Evolutionary conservation across 2,888 invertebrate species (phyloP).

Genomic region (Leptinotarsa haldemani): DNA sequence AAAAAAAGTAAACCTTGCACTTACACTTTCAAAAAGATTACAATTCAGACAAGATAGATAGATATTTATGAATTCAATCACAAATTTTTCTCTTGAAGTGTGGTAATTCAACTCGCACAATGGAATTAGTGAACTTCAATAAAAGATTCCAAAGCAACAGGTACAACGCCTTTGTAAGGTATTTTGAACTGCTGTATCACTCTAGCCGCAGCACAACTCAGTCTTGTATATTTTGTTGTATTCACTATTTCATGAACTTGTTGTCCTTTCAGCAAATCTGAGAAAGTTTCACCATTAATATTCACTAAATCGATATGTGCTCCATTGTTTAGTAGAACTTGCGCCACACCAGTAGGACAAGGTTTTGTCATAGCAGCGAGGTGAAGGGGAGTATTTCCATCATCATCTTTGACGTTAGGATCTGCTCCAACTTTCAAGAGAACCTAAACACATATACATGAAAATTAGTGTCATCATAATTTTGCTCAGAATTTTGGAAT

Average conservation of each 20-base stretch:
- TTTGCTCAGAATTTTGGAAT: too few relatives aligned
- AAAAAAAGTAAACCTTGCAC: not conserved
- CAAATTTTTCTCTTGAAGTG: slow-evolving; percentile 14
- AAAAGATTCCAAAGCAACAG: slow-evolving; percentile 80
- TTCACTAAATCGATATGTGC: slow-evolving; percentile 89
- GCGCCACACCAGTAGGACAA: slow-evolving; percentile 78
- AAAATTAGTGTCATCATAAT: not conserved
- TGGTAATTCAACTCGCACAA: slow-evolving; percentile 12
- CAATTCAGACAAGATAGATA: slow-evolving; percentile 15
- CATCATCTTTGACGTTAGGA: slow-evolving; percentile 82
- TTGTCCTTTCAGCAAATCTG: slow-evolving; percentile 75
- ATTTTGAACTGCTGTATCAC: slow-evolving; percentile 79
- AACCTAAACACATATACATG: slow-evolving; percentile 61
- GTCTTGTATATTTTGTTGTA: slow-evolving; percentile 80
- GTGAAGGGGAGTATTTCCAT: slow-evolving; percentile 90
- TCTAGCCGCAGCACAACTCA: slow-evolving; percentile 89
- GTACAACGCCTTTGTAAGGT: slow-evolving; percentile 77
- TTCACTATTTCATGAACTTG: slow-evolving; percentile 76
- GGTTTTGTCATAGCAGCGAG: slow-evolving; percentile 81
- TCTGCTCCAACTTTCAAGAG: slow-evolving; percentile 86
- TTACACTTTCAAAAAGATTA: slow-evolving; percentile 7
- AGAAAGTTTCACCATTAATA: slow-evolving; percentile 80
- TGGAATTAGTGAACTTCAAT: slow-evolving; percentile 67
- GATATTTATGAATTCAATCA: slow-evolving; percentile 11
- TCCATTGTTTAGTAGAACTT: slow-evolving; percentile 80